Conservation (phyloP, 2,797 vertebrate genomes). For the Ctenopoma kingsleyae region DNA sequence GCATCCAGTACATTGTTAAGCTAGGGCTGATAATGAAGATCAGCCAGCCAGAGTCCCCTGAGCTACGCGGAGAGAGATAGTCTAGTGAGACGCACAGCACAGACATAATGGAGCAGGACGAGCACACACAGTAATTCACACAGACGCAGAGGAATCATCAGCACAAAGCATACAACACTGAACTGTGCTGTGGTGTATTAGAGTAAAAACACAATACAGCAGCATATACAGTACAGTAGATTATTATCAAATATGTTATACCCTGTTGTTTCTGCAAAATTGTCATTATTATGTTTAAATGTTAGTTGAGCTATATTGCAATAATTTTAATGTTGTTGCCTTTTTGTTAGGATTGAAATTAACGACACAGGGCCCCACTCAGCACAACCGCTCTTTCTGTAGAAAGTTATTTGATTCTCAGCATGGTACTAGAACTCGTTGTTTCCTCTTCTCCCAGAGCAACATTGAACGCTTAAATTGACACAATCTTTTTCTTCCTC, state of each 20-base stretch:
- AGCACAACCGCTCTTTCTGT: constrained; percentile 62
- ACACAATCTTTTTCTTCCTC: constrained; percentile 72
- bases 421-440: constrained; percentile 74
- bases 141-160: constrained; percentile 69
- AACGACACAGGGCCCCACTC: constrained; percentile 54
- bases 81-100: constrained; percentile 68
- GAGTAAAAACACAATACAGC: constrained; percentile 44
- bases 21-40: constrained; percentile 82
- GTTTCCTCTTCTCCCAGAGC: constrained; percentile 66
- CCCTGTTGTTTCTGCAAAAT: constrained; percentile 49
- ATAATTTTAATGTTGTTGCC: constrained; percentile 55
- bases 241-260: constrained; percentile 39
- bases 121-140: constrained; percentile 56
- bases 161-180: constrained; percentile 66
- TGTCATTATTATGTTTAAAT: constrained; percentile 46
- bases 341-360: constrained; percentile 56
- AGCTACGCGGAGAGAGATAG: constrained; percentile 68
- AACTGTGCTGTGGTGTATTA: constrained; percentile 44
- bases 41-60: constrained; percentile 81
- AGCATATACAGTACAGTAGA: constrained; percentile 31
- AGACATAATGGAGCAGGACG: constrained; percentile 67
- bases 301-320: constrained; percentile 34
- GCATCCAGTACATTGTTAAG: constrained; percentile 84
- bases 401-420: constrained; percentile 82
- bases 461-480: constrained; percentile 82